Evolutionary conservation across 2,113 vertebrate species (phyloP), one percentile per base, ranked within the genome.

Genomic region (Fulica atra): DNA sequence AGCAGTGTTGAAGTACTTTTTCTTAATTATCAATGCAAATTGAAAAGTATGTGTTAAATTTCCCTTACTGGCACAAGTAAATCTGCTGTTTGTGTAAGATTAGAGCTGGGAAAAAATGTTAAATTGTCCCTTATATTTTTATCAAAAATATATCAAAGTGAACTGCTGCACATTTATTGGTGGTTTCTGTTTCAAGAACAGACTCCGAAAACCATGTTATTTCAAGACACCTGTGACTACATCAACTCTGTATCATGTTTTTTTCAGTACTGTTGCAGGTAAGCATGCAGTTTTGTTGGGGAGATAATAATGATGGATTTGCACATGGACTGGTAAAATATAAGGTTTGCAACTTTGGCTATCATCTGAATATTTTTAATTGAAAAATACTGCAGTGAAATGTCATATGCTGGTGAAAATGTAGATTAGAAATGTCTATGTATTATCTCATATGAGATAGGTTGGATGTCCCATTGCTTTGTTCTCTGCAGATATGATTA

Each of bases 261-360:
- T 64, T 64, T 78, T 64, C 38, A 12, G 24, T 54, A 69, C 3
- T 38, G 28, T 40, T 66, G 7, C 76, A 16, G 15, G 1, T 35
- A 50, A 29, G 2, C 3, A 48, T 73, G 26, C 5, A 44, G 25
- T 23, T 60, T 60, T 73, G 38, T 74, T 56, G 16, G 12, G 35
- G 18, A 74, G 13, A 92, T 51, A 7, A 28, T 54, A 78, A 78
- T 44, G 16, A 29, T 8, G 10, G 18, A 56, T 5, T 5, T 65
- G 11, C 13, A 20, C 0, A 1, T 2, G 2, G 7, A 50, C 11
- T 24, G 10, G 7, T 48, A 31, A 72, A 77, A 8, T 28, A n/a
- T 9, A 48, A 42, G 16, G 9, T 18, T 48, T 31, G 20, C 56
- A 78, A 23, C 10, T 57, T 84, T 65, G 38, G 6, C 6, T 53